Evolutionary conservation across 2,888 invertebrate species (phyloP), one percentile per base, ranked within the genome.

Genomic region (Autographa gamma): DNA sequence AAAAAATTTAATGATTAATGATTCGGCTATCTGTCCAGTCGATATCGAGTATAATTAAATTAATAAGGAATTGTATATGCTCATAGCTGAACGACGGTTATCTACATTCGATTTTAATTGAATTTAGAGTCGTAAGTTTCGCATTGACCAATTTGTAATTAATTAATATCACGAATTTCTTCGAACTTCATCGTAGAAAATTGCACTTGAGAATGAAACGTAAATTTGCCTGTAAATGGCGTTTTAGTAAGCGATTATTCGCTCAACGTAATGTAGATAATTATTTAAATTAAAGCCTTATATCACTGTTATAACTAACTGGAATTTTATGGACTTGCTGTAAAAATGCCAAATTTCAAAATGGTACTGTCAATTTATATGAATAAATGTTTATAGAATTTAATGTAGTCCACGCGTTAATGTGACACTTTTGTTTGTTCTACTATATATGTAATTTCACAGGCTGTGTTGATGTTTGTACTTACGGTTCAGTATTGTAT

Each of bases 361-460:
- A 72, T 76, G 69, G 68, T 77, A 77, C 69, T 71, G 76, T 81
- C 69, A 74, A 66, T 81, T 71, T 72, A 69, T 69, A 67, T 79
- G 67, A 62, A 32, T 54, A 60, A 67, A 62, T 66, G 62, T 63
- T 18, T 34, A 48, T 74, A 69, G 63, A 38, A 69, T 62, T 32
- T n/a, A 38, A 38, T 18, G 19, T 48, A 60, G 76, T 60, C 60
- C 60, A 73, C 48, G 65, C 60, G 69, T 79, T 69, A 71, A 69
- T 65, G 43, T 43, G 63, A 76, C 19, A 76, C 68, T 71, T 76
- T 43, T 48, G n/a, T 48, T 48, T 64, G 67, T 75, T 70, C 72
- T 72, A 68, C 62, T 64, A 56, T 66, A 9, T 68, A 31, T 58
- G 32, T 61, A 66, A 63, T 58, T 19, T 64, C 32, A 69, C 38